Percentiles rank a stretch among this genome's conserved stretches.
Evolutionary conservation across 2,113 vertebrate genomes (phyloP).

Genomic region (Clarias gariepinus): DNA sequence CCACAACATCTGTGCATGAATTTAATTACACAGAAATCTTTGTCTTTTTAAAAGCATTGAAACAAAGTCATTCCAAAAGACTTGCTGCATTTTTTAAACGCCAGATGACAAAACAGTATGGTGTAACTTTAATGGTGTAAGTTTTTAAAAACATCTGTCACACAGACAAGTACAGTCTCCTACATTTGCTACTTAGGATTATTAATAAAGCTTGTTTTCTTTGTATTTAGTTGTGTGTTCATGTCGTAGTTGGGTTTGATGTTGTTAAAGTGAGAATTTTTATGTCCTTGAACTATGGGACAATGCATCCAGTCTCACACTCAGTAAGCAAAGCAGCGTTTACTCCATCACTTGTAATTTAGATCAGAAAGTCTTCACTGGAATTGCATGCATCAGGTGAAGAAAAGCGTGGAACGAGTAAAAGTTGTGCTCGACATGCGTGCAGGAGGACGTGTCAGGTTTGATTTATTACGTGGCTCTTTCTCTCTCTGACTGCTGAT

Average conservation of each 20-base stretch:
- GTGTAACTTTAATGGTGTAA: not conserved
- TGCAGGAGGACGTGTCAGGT: constrained; percentile 75
- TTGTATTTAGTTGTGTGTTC: not conserved
- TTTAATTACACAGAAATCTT: not conserved
- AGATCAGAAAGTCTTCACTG: not conserved
- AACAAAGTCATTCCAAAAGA: not conserved
- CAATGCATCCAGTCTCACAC: not conserved
- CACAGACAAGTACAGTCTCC: not conserved
- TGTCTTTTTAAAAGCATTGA: not conserved
- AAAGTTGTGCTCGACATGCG: constrained; percentile 71
- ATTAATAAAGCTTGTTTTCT: not conserved
- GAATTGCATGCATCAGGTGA: constrained; percentile 11
- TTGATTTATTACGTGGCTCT: constrained; percentile 80
- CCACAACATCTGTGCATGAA: not conserved
- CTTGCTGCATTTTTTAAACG: not conserved
- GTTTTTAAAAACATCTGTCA: not conserved
- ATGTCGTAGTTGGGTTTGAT: not conserved
- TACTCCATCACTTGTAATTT: not conserved
- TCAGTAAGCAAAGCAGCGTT: not conserved
- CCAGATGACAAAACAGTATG: not conserved
- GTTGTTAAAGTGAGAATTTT: not conserved
- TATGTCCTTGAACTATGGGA: not conserved
- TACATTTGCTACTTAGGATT: not conserved
- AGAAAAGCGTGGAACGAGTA: constrained; percentile 58
- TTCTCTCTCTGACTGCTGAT: constrained; percentile 60